Conservation (phyloP, 2,888 invertebrate genomes). For the Muschampia staudingeri region DNA sequence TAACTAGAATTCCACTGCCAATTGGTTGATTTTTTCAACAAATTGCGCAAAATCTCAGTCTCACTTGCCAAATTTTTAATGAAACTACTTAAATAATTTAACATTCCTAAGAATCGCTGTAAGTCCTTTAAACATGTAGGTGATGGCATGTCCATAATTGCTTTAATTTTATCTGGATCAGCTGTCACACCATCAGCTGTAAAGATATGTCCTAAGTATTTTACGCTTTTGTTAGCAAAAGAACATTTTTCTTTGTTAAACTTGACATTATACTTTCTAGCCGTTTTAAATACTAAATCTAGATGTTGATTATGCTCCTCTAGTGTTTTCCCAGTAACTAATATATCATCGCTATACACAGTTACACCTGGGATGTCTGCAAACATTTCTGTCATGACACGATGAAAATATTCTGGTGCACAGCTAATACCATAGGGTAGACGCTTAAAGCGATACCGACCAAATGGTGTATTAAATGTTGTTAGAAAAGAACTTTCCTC, state of each 20-base stretch:
- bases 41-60: not conserved
- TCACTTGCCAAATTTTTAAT: not conserved
- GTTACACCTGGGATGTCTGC: not conserved
- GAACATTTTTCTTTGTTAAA: not conserved
- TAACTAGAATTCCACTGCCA: constrained; percentile 21
- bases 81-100: constrained; percentile 20
- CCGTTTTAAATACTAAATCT: not conserved
- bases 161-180: constrained; percentile 62
- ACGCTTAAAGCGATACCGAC: not conserved
- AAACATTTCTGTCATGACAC: constrained; percentile 1
- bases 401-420: not conserved
- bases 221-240: not conserved
- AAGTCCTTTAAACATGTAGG: constrained; percentile 16
- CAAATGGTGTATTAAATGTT: not conserved
- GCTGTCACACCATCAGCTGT: constrained; percentile 29
- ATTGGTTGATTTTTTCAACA: constrained; percentile 7
- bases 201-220: not conserved
- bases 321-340: not conserved
- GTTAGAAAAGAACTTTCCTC: not conserved
- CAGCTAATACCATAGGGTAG: not conserved
- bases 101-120: constrained; percentile 19
- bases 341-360: not conserved
- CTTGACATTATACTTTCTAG: not conserved
- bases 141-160: constrained; percentile 33
- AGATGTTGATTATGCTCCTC: not conserved